Evolutionary conservation across 1,140 invertebrate genomes (phyloP), one percentile per base, ranked within the genome.

Genomic region (Pseudobourletiella spinata): DNA sequence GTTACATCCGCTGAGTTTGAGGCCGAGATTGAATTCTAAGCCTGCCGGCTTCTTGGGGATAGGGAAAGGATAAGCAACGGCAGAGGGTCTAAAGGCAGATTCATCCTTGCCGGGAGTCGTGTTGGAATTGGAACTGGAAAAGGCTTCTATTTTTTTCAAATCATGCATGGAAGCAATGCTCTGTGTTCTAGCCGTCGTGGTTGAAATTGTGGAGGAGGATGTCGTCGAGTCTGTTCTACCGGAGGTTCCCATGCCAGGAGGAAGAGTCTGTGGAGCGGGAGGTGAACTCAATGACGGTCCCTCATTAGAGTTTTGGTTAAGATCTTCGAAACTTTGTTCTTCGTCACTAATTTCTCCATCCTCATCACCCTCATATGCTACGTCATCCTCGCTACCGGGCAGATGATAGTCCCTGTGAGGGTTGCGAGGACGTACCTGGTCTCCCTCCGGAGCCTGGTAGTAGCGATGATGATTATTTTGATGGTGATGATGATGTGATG

Each of bases 1-100:
- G 76, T 94, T 93, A 72, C 91, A 94, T 1, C 89, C 89, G 11
- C 87, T 87, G 63, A 92, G 72, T 73, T 90, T 90, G 22, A 91
- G 75, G 32, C 67, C 69, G 14, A 62, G 18, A 28, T 55, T 43
- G 29, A 55, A 55, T 3, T 32, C 8, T 15, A 28, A 42, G 39
- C 55, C 57, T 18, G 35, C 25, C 26, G 61, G 56, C 51, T 56
- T 64, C 25, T 63, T 59, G 15, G 65, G 56, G 16, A 66, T 29
- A 25, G 22, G 48, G 54, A 66, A 66, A 1, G 66, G 63, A 39
- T 61, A 69, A 1, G 67, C 35, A 2, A 65, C 60, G 0, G 29
- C 60, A n/a, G n/a, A n/a, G n/a, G 57, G 59, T 29, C 51, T 61
- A 25, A 61, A 65, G 43, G 25, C 46, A 3, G 28, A 24, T 18